A percentile compares a stretch with the other conserved stretches of the same genome.
Conservation (phyloP, 2,888 invertebrate species). For the Keiferia lycopersicella region DNA sequence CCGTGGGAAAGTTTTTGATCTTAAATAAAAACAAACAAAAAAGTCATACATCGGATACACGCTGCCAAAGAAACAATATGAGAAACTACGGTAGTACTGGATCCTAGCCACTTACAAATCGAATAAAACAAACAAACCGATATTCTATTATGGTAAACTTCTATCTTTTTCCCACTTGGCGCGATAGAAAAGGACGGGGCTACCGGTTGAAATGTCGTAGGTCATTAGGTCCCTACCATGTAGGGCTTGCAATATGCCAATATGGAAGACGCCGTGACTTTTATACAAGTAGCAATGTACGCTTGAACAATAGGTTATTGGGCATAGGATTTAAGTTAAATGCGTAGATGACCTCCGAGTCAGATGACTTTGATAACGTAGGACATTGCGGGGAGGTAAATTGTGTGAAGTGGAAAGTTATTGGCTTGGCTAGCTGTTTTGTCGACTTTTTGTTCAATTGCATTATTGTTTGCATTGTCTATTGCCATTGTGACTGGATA, state of each 20-base stretch:
- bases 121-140: constrained; percentile 73
- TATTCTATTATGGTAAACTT: constrained; percentile 74
- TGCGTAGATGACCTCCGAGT: constrained; percentile 64
- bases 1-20: constrained; percentile 26
- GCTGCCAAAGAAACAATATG: constrained; percentile 65
- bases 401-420: constrained; percentile 47
- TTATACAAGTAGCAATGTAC: constrained; percentile 55
- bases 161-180: constrained; percentile 52
- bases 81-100: constrained; percentile 64
- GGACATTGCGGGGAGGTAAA: constrained; percentile 52
- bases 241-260: constrained; percentile 79
- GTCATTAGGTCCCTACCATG: constrained; percentile 78
- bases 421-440: constrained; percentile 41
- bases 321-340: constrained; percentile 57
- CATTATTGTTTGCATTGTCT: constrained; percentile 29
- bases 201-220: constrained; percentile 79
- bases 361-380: constrained; percentile 67
- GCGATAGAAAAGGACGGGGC: constrained; percentile 53
- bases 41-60: constrained; percentile 39
- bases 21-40: constrained; percentile 23
- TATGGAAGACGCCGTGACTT: constrained; percentile 77
- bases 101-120: constrained; percentile 70
- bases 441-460: constrained; percentile 22
- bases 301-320: constrained; percentile 69
- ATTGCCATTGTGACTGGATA: constrained; percentile 28